phyloP scores from a whole-genome alignment of 1,140 invertebrate genomes.

The Mizuhopecten yessoensis region DNA sequence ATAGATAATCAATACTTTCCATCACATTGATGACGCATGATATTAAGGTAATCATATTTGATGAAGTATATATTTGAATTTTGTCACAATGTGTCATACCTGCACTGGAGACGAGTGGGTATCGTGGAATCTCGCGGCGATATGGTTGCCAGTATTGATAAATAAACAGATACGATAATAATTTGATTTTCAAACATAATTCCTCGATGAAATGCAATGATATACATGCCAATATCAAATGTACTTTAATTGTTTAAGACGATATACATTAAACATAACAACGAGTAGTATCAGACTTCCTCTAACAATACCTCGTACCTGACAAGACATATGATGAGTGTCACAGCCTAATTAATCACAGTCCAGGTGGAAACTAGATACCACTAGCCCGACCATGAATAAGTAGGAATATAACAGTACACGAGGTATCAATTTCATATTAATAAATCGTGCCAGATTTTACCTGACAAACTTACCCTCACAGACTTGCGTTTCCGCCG shows the following conservation, averaged over 20 bases:
- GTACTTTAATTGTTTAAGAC: neutral
- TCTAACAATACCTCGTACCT: neutral
- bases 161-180: neutral
- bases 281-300: neutral
- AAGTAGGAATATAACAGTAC: neutral
- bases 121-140: neutral
- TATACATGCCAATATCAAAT: neutral
- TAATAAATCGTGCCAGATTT: constrained; percentile 8
- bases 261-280: neutral
- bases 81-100: neutral
- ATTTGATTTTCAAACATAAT: neutral
- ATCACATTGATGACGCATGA: too few species aligned
- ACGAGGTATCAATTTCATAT: neutral
- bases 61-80: too few species aligned
- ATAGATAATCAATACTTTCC: too few species aligned
- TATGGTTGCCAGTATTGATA: neutral
- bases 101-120: neutral
- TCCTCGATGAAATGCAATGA: neutral
- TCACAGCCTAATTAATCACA: neutral
- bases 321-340: constrained; percentile 28
- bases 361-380: neutral
- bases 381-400: neutral
- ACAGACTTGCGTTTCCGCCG: neutral
- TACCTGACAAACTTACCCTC: neutral
- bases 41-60: too few species aligned